Evolutionary conservation across 2,888 invertebrate species (phyloP).

Genomic region (Eupithecia subumbrata): DNA sequence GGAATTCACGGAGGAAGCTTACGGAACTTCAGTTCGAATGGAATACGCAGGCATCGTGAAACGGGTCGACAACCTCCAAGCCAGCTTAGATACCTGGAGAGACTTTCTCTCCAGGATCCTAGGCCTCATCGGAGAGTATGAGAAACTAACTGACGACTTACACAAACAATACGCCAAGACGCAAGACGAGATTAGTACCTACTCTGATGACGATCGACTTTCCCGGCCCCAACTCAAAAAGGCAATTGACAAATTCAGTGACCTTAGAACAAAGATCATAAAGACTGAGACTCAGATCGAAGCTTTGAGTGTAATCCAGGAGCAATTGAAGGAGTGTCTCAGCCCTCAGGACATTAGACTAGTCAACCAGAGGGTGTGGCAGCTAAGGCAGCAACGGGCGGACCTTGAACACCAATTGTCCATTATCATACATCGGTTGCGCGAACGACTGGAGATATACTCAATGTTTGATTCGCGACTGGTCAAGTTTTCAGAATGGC

Average conservation of each 20-base stretch:
- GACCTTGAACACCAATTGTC: constrained; percentile 92
- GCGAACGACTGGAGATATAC: constrained; percentile 89
- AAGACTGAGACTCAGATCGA: constrained; percentile 87
- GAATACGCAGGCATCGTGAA: constrained; percentile 91
- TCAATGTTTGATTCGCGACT: constrained; percentile 88
- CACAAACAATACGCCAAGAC: constrained; percentile 86
- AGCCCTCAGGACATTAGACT: constrained; percentile 93
- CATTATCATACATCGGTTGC: constrained; percentile 87
- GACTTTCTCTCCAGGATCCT: constrained; percentile 88
- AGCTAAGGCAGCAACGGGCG: constrained; percentile 90
- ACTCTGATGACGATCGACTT: constrained; percentile 81
- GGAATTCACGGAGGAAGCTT: constrained; percentile 89
- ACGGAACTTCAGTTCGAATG: constrained; percentile 91
- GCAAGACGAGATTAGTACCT: constrained; percentile 84
- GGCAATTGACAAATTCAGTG: constrained; percentile 85
- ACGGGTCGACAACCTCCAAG: constrained; percentile 90
- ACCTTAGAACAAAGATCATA: constrained; percentile 84
- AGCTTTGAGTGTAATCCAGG: constrained; percentile 88
- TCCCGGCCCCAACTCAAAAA: constrained; percentile 86
- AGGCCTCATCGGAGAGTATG: constrained; percentile 86
- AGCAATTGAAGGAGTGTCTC: constrained; percentile 92
- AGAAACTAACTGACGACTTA: constrained; percentile 84
- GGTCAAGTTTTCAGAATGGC: constrained; percentile 87
- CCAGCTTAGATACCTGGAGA: constrained; percentile 92
- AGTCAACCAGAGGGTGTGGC: constrained; percentile 90